Percentiles rank a stretch among this genome's conserved stretches.
Evolutionary conservation across 2,888 invertebrate genomes (phyloP).

Genomic region (Polydrusus pterygomalis): DNA sequence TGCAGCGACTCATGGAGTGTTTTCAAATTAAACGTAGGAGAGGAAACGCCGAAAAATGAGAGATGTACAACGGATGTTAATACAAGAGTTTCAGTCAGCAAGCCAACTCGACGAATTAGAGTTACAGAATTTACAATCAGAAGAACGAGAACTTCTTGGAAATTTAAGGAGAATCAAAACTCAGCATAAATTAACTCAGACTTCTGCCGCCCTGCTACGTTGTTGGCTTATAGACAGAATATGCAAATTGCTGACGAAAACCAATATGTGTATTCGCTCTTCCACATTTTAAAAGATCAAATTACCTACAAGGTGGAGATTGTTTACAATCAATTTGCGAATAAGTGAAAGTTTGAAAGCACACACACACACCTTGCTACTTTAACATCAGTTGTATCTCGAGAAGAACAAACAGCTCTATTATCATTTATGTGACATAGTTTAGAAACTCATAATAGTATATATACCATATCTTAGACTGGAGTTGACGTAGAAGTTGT

Average conservation of each 20-base stretch:
- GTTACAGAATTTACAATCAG: neutral
- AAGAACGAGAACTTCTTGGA: neutral
- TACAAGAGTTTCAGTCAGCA: neutral
- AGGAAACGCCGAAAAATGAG: too few species aligned
- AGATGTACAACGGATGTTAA: constrained; percentile 5
- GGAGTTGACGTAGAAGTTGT: constrained; percentile 2
- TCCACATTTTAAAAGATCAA: neutral
- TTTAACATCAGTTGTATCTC: constrained; percentile 1
- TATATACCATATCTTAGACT: constrained; percentile 4
- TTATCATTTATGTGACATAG: constrained; percentile 14
- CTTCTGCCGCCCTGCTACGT: neutral
- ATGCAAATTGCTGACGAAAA: neutral
- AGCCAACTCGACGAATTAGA: neutral
- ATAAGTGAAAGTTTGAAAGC: neutral
- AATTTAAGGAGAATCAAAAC: constrained; percentile 11
- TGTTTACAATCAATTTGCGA: neutral
- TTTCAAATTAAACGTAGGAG: too few species aligned
- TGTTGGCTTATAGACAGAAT: neutral
- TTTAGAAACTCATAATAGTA: neutral
- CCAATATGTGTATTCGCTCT: constrained; percentile 11
- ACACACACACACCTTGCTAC: constrained; percentile 9
- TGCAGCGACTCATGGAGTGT: too few species aligned
- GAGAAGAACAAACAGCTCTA: neutral
- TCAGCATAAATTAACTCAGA: constrained; percentile 13
- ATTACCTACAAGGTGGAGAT: neutral